phyloP scores from a whole-genome alignment of 2,113 vertebrate species.

The Monarcha castaneiventris region DNA sequence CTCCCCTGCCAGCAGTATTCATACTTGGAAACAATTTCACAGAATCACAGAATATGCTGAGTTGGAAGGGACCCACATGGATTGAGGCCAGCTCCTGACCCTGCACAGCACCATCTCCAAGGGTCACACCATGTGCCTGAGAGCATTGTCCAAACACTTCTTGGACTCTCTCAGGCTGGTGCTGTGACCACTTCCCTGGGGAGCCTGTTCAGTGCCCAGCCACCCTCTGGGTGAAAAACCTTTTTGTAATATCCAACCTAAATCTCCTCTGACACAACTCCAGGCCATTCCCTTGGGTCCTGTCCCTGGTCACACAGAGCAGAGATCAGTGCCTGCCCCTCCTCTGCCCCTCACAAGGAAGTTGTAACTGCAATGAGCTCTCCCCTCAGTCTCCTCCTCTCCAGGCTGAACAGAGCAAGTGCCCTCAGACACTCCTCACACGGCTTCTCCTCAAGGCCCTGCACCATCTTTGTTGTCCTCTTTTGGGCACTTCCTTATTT shows the following conservation, averaged over 20 bases:
- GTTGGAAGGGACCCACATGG: neutral
- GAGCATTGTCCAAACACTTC: accelerated
- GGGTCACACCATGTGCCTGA: neutral
- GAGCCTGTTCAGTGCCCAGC: neutral
- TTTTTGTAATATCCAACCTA: neutral
- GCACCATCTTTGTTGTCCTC: accelerated
- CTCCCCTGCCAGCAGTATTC: neutral
- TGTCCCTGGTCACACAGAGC: neutral
- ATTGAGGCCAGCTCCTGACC: neutral
- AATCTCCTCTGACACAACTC: neutral
- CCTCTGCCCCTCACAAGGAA: accelerated
- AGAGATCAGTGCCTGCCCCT: neutral
- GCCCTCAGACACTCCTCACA: accelerated
- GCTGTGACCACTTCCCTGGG: neutral
- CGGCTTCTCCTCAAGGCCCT: accelerated
- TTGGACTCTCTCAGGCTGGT: neutral
- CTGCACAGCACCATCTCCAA: neutral
- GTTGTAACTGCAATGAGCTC: neutral
- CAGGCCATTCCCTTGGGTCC: accelerated
- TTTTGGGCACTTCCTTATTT: neutral
- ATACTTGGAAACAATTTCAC: neutral
- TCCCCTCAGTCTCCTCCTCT: neutral
- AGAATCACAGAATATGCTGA: neutral
- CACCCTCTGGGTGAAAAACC: accelerated
- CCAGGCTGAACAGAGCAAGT: neutral